Conservation (phyloP, 2,888 invertebrate species). For the Ectemnius lituratus region DNA sequence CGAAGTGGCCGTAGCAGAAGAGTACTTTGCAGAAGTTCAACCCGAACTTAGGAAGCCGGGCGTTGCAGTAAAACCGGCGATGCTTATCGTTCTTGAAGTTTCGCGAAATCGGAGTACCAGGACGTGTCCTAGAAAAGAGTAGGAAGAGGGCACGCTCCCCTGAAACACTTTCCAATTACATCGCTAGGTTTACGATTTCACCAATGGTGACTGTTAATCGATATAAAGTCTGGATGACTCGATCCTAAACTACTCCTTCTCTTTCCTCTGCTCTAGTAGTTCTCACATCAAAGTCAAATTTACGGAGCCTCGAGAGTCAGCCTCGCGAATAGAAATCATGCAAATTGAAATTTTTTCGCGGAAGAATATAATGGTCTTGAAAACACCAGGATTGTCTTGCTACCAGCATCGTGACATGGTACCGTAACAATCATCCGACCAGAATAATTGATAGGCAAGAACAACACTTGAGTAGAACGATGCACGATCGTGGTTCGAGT, state of each 20-base stretch:
- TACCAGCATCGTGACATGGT: neutral
- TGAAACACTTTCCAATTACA: slow-evolving; percentile 17
- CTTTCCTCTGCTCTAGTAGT: too few species aligned
- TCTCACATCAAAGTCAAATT: too few species aligned
- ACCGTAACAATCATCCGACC: neutral
- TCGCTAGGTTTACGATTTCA: slow-evolving; percentile 3
- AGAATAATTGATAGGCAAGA: slow-evolving; percentile 1
- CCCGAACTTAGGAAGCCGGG: slow-evolving; percentile 21
- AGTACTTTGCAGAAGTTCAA: slow-evolving; percentile 41
- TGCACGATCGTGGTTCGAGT: neutral
- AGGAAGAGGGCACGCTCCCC: neutral
- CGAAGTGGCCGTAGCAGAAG: slow-evolving; percentile 26
- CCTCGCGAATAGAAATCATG: too few species aligned
- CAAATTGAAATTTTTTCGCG: neutral
- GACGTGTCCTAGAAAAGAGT: slow-evolving; percentile 7
- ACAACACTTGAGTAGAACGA: neutral
- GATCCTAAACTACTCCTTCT: too few species aligned
- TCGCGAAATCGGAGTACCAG: slow-evolving; percentile 26
- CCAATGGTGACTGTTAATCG: neutral
- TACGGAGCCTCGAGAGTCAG: too few species aligned
- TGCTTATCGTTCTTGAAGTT: slow-evolving; percentile 37
- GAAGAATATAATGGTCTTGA: neutral
- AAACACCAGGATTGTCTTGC: neutral
- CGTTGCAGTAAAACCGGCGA: slow-evolving; percentile 27
- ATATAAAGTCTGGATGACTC: too few species aligned